phyloP scores from a whole-genome alignment of 2,888 invertebrate genomes.

The Scaptomyza parva region DNA sequence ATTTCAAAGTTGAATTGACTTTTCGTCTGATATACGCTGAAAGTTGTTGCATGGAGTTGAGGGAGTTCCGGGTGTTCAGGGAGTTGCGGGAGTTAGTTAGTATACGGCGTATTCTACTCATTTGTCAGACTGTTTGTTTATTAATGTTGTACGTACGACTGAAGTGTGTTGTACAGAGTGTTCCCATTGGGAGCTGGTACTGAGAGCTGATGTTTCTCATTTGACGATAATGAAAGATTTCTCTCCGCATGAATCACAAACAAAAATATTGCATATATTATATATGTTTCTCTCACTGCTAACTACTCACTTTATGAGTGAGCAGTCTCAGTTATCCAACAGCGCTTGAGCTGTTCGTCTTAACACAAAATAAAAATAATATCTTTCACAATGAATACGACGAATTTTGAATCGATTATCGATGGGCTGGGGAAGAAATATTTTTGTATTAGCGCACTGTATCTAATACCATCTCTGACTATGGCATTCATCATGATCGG shows the following conservation, averaged over 20 bases:
- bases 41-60: constrained; percentile 2
- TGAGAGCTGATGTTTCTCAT: constrained; percentile 12
- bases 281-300: constrained; percentile 11
- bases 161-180: constrained; percentile 51
- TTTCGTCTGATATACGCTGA: constrained; percentile 43
- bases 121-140: constrained; percentile 51
- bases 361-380: constrained; percentile 8
- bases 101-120: constrained; percentile 12
- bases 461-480: constrained; percentile 26
- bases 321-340: constrained; percentile 17
- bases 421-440: background rate
- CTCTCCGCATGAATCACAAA: constrained; percentile 37
- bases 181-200: constrained; percentile 35
- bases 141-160: constrained; percentile 50
- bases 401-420: constrained; percentile 1
- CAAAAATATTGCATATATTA: background rate
- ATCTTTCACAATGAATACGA: constrained; percentile 48
- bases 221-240: constrained; percentile 56
- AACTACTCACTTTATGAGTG: no score
- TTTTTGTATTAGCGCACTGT: constrained; percentile 8
- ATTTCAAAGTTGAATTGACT: constrained; percentile 80
- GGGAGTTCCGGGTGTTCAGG: background rate
- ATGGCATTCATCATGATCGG: constrained; percentile 18
- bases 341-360: constrained; percentile 23
- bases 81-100: constrained; percentile 4